Base-by-base conservation (phyloP, 1,140 invertebrate species). In the Maniola jurtina region DNA sequence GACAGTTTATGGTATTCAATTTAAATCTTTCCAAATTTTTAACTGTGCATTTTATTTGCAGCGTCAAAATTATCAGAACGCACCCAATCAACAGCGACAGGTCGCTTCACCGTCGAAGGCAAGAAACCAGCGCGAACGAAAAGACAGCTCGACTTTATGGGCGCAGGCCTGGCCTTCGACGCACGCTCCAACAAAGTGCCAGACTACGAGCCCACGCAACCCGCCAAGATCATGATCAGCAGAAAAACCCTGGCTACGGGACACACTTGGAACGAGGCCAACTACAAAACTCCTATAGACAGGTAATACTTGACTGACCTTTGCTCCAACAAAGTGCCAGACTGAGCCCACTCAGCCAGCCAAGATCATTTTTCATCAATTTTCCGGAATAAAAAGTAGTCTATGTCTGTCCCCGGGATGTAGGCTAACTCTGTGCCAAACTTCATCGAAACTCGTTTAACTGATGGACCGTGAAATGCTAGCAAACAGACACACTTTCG, bases 261-360 rank as follows among this genome's bases (percentile, higher is more conserved):
- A 47, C 83, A 86, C 50, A 84, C 88, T 1, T 91, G 90, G 90
- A 90, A 84, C 47, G 88, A 91, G 50, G 78, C 80, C 8, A 91
- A 91, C 65, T 91, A 84, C 63, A 90, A 86, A 61, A 90, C 88
- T 0, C 88, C 90, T 10, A 84, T 91, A 59, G 90, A 91, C 61
- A 83, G 88, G 83, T 88, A 45, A 61, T 40, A 45, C n/a, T n/a
- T n/a, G n/a, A n/a, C n/a, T n/a, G n/a, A n/a, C n/a, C n/a, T n/a
- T n/a, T n/a, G n/a, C n/a, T n/a, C n/a, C n/a, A n/a, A n/a, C n/a
- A n/a, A n/a, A n/a, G n/a, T n/a, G n/a, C n/a, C n/a, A n/a, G n/a
- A n/a, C n/a, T n/a, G n/a, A n/a, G n/a, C n/a, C n/a, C n/a, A n/a
- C n/a, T n/a, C n/a, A n/a, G n/a, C n/a, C n/a, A n/a, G n/a, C n/a